phyloP scores from a whole-genome alignment of 2,888 invertebrate species.

The Sisyra terminalis region DNA sequence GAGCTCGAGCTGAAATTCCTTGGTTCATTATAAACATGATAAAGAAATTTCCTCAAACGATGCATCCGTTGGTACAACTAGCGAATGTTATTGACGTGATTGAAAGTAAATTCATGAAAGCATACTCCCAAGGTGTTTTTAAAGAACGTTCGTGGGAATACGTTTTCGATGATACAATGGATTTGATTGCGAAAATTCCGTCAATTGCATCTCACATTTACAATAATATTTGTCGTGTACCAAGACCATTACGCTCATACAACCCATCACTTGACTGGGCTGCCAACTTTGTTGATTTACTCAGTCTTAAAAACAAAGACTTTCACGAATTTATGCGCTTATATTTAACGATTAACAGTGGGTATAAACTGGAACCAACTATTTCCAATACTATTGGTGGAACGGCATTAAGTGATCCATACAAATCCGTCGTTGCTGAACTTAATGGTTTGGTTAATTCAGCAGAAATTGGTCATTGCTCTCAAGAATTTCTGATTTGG shows the following conservation, averaged over 20 bases:
- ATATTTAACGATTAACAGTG: conserved; percentile 1
- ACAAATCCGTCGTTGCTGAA: neutral
- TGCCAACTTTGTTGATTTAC: neutral
- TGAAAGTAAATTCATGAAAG: conserved; percentile 1
- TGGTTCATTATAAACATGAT: neutral
- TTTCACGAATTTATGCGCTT: conserved; percentile 3
- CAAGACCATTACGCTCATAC: neutral
- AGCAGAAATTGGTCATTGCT: neutral
- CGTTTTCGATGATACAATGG: neutral
- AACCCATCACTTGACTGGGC: neutral
- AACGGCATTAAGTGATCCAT: conserved; percentile 3
- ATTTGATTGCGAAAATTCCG: conserved; percentile 2
- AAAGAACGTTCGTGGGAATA: conserved; percentile 3
- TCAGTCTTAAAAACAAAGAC: neutral
- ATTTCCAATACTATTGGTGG: neutral
- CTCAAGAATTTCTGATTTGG: neutral
- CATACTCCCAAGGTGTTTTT: neutral
- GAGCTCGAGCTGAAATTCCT: neutral
- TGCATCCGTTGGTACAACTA: neutral
- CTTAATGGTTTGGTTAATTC: neutral
- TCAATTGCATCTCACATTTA: conserved; percentile 1
- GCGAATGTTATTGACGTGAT: neutral
- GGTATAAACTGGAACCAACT: neutral
- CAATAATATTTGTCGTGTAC: neutral
- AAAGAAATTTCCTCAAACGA: neutral